Evolutionary conservation across 2,113 vertebrate species (phyloP).

Genomic region (Spea bombifrons): DNA sequence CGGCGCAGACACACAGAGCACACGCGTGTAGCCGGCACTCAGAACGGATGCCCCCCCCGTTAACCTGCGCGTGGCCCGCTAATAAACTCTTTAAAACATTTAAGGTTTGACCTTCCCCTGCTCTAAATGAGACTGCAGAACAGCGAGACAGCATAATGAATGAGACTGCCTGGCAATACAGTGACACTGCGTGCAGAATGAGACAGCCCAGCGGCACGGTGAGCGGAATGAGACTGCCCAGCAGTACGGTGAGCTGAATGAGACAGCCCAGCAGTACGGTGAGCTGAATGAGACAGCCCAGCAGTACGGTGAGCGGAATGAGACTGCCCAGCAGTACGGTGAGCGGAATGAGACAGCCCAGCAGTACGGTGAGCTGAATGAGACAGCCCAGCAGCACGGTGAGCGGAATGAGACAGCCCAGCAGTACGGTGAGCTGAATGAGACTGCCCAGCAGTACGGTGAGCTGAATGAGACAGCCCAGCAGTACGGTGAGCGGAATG

Average conservation of each 20-base stretch:
- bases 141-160: not conserved
- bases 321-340: not conserved
- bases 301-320: not conserved
- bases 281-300: not conserved
- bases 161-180: not conserved
- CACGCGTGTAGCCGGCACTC: no score
- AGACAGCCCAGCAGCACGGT: not conserved
- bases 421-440: not conserved
- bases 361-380: not conserved
- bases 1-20: no score
- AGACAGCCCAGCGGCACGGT: not conserved
- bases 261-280: not conserved
- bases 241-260: not conserved
- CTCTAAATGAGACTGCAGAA: not conserved
- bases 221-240: not conserved
- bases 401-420: not conserved
- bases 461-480: not conserved
- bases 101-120: not conserved
- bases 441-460: not conserved
- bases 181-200: no score
- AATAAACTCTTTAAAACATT: no score
- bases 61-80: no score
- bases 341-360: not conserved
- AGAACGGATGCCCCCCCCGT: no score
- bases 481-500: not conserved